Evolutionary conservation across 2,797 vertebrate species (phyloP).

Genomic region (Orientallactaga sibirica): DNA sequence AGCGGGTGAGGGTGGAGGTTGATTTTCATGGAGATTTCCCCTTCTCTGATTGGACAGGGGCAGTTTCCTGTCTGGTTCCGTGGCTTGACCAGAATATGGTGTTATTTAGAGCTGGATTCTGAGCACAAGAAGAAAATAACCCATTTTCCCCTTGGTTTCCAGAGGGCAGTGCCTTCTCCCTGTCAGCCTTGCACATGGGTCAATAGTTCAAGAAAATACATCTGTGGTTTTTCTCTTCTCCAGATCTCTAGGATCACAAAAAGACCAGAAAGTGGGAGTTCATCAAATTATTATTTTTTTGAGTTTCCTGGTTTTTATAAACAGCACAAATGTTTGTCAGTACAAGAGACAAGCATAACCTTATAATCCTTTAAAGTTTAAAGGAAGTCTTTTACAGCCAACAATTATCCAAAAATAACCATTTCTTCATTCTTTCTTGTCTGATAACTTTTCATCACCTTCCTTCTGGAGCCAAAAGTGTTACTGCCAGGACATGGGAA

Average conservation of each 20-base stretch:
- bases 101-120: not conserved
- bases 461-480: not conserved
- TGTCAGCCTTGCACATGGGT: not conserved
- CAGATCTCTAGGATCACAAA: not conserved
- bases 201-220: slow-evolving; percentile 41
- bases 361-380: not conserved
- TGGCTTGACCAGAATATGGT: not conserved
- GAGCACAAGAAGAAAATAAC: not conserved
- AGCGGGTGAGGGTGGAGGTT: no score
- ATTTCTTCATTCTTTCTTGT: slow-evolving; percentile 36
- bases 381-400: not conserved
- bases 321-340: not conserved
- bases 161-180: not conserved
- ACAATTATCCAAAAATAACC: not conserved
- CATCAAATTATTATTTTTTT: not conserved
- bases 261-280: not conserved
- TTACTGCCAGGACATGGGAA: not conserved
- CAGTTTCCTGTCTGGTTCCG: not conserved
- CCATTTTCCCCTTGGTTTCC: not conserved
- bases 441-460: slow-evolving; percentile 10
- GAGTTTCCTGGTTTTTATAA: slow-evolving; percentile 3
- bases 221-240: not conserved
- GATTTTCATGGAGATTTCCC: not conserved
- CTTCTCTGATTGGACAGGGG: not conserved
- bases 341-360: not conserved